Evolutionary conservation across 2,797 vertebrate genomes (phyloP).

Genomic region (Hippoglossus hippoglossus): DNA sequence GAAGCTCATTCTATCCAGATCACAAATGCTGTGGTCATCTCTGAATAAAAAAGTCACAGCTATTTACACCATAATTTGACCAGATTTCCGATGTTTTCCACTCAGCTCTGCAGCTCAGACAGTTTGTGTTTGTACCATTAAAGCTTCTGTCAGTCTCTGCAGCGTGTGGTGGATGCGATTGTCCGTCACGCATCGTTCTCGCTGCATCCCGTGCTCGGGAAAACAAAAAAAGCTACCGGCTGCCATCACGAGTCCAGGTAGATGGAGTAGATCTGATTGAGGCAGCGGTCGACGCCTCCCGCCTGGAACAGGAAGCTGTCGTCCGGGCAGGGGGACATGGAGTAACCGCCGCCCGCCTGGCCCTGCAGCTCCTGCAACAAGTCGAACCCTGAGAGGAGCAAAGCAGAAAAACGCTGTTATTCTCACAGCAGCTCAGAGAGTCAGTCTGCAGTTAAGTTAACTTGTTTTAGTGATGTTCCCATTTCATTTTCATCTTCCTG

Average conservation of each 20-base stretch:
- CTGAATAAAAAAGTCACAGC: constrained; percentile 40
- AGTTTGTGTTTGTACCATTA: constrained; percentile 4
- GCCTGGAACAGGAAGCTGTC: constrained; percentile 79
- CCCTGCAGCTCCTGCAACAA: constrained; percentile 77
- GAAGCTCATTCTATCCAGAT: constrained; percentile 52
- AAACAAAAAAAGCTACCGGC: background rate
- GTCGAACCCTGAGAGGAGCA: constrained; percentile 66
- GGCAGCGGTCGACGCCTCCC: constrained; percentile 75
- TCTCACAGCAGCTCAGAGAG: too few species aligned
- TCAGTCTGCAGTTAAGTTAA: too few species aligned
- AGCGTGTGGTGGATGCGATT: constrained; percentile 4
- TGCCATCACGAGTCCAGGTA: constrained; percentile 77
- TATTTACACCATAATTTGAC: constrained; percentile 43
- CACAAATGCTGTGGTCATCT: constrained; percentile 43
- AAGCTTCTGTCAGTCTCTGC: background rate
- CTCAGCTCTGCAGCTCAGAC: background rate
- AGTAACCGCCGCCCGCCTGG: constrained; percentile 65
- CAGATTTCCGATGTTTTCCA: constrained; percentile 26
- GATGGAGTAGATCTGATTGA: constrained; percentile 78
- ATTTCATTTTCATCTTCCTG: too few species aligned
- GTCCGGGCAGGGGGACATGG: constrained; percentile 69
- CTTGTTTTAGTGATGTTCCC: too few species aligned
- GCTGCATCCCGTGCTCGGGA: too few species aligned
- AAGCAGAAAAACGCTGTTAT: background rate
- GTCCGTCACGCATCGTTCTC: background rate